A percentile compares a stretch with the other conserved stretches of the same genome.
phyloP scores from a whole-genome alignment of 2,113 vertebrate species.

The Canis aureus region DNA sequence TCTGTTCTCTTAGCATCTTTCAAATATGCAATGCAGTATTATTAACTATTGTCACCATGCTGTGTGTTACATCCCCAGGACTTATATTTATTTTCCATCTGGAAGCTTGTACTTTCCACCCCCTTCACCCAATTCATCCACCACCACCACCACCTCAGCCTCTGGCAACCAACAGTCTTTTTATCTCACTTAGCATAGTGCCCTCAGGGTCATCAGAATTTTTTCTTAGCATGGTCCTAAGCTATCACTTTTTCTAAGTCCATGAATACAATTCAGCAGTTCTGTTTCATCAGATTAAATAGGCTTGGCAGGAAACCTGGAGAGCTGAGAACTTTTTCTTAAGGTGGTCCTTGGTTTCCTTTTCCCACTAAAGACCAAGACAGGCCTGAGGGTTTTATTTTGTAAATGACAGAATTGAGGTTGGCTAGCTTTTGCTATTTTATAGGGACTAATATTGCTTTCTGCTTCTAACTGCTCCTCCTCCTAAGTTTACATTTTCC shows the following conservation, averaged over 20 bases:
- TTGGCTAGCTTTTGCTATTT: not conserved
- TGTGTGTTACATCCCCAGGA: not conserved
- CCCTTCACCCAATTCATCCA: not conserved
- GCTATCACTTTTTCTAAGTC: not conserved
- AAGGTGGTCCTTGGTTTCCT: not conserved
- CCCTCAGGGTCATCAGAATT: not conserved
- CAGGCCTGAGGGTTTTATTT: not conserved
- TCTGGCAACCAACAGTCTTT: not conserved
- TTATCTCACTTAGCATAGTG: not conserved
- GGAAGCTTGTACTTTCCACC: not conserved
- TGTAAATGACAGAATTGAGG: not conserved
- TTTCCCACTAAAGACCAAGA: not conserved
- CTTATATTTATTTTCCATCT: not conserved
- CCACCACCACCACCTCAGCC: not conserved
- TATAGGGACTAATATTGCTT: fast-evolving
- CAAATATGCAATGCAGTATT: not conserved
- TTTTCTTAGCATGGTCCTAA: not conserved
- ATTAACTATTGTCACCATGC: not conserved
- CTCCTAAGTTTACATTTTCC: not conserved
- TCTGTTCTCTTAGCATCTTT: not conserved
- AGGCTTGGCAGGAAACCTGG: not conserved
- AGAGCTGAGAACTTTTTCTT: not conserved
- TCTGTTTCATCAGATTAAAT: not conserved
- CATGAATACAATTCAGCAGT: not conserved
- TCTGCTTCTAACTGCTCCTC: not conserved